A percentile compares a stretch with the other conserved stretches of the same genome.
Evolutionary conservation across 2,888 invertebrate species (phyloP).

Genomic region (Malachius bipustulatus): DNA sequence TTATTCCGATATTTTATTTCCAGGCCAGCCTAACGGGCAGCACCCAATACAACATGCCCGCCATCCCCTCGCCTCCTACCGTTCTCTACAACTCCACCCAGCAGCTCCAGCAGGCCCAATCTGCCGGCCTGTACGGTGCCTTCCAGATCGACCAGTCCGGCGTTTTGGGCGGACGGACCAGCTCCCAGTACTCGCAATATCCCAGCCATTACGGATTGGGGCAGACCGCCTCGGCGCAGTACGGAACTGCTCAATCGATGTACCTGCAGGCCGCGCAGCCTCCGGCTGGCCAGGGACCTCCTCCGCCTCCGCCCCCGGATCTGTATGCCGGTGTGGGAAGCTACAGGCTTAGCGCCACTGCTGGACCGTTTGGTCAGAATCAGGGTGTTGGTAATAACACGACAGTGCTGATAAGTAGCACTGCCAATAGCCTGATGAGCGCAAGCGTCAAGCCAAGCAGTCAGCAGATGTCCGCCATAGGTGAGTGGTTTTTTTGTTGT

Average conservation of each 20-base stretch:
- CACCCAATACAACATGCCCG: constrained; percentile 66
- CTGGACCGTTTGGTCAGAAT: constrained; percentile 66
- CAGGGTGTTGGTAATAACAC: constrained; percentile 75
- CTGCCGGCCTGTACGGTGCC: constrained; percentile 67
- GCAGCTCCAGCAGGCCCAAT: constrained; percentile 61
- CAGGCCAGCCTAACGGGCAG: constrained; percentile 35
- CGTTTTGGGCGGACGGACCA: constrained; percentile 51
- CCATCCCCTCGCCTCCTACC: constrained; percentile 77
- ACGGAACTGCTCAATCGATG: constrained; percentile 49
- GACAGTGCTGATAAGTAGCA: constrained; percentile 78
- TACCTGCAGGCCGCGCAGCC: constrained; percentile 41
- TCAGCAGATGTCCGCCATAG: constrained; percentile 75
- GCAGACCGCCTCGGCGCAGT: constrained; percentile 42
- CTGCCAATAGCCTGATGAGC: constrained; percentile 81
- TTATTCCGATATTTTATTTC: too few species aligned
- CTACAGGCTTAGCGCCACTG: constrained; percentile 39
- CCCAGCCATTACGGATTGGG: constrained; percentile 48
- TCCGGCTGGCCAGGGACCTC: constrained; percentile 38
- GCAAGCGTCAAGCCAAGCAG: constrained; percentile 73
- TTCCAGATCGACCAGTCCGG: constrained; percentile 52
- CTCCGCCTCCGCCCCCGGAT: constrained; percentile 52
- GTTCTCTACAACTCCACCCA: constrained; percentile 71
- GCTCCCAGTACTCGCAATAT: constrained; percentile 71
- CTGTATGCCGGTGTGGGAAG: constrained; percentile 47
- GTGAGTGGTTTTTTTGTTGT: constrained; percentile 30